These are phyloP conservation scores for Henicopernis longicauda DNA, from an alignment of 2,113 vertebrate species.

Conservation along the genomic window DNA sequence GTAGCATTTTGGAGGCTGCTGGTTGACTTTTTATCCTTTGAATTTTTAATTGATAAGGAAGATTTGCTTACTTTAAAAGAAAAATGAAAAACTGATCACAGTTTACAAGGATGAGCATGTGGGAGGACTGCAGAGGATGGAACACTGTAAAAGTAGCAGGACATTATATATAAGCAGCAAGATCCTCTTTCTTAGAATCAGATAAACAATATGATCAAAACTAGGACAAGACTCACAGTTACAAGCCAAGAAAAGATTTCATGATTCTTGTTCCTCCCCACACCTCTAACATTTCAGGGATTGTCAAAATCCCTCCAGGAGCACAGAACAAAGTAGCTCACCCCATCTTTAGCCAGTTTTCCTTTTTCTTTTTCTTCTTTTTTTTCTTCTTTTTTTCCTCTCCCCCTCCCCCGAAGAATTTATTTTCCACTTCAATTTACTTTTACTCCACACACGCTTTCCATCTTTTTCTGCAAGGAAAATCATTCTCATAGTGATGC, in stretches of 20 bases:
- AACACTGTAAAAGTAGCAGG: neutral
- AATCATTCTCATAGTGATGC: neutral
- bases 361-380: neutral
- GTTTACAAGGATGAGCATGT: neutral
- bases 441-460: neutral
- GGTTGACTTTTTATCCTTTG: neutral
- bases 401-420: neutral
- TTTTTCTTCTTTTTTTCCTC: too few relatives aligned
- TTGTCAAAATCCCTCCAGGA: neutral
- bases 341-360: neutral
- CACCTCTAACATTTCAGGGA: neutral
- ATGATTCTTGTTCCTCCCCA: neutral
- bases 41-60: neutral
- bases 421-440: neutral
- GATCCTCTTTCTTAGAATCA: neutral
- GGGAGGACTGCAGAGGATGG: neutral
- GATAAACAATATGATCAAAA: neutral
- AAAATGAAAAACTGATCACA: neutral
- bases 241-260: neutral
- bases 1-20: neutral
- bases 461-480: neutral
- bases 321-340: neutral
- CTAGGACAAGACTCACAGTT: neutral
- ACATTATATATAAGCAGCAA: neutral
- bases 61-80: neutral